These are phyloP conservation scores for Caenorhabditis brenneri DNA, from an alignment of 1,140 invertebrate genomes.

Conservation along the genomic window DNA sequence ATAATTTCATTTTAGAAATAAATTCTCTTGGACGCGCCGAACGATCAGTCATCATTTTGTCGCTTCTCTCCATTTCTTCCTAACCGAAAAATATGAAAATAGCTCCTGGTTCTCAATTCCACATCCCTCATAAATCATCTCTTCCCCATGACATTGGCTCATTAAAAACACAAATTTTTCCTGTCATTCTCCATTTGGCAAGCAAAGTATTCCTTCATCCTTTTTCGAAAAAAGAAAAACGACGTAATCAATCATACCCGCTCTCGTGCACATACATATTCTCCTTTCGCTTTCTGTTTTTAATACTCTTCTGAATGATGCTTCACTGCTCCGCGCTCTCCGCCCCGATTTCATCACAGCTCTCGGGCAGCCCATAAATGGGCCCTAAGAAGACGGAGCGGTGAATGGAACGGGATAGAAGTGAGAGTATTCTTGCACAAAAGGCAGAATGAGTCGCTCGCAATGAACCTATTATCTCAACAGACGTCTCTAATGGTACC, in stretches of 20 bases:
- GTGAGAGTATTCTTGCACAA: too few species aligned
- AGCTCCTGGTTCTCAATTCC: too few species aligned
- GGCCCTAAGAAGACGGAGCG: too few species aligned
- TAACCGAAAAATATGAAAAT: too few species aligned
- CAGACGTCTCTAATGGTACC: too few species aligned
- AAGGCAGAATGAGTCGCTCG: too few species aligned
- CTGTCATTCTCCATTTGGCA: background rate
- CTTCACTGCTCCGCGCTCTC: background rate
- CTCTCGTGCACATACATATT: background rate
- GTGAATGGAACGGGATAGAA: too few species aligned
- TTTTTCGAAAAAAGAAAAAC: background rate
- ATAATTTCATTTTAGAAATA: too few species aligned
- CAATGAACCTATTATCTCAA: too few species aligned
- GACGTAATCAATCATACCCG: conserved; percentile 24
- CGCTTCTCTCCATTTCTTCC: too few species aligned
- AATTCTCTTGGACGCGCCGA: too few species aligned
- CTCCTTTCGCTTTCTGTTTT: background rate
- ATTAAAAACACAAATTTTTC: background rate
- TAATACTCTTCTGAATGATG: background rate
- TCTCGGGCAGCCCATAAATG: background rate
- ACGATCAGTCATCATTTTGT: too few species aligned
- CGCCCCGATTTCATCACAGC: background rate
- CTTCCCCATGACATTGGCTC: background rate
- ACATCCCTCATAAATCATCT: background rate
- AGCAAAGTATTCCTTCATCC: background rate